Evolutionary conservation across 2,797 vertebrate species (phyloP).

Genomic region (Simalia tracyae): DNA sequence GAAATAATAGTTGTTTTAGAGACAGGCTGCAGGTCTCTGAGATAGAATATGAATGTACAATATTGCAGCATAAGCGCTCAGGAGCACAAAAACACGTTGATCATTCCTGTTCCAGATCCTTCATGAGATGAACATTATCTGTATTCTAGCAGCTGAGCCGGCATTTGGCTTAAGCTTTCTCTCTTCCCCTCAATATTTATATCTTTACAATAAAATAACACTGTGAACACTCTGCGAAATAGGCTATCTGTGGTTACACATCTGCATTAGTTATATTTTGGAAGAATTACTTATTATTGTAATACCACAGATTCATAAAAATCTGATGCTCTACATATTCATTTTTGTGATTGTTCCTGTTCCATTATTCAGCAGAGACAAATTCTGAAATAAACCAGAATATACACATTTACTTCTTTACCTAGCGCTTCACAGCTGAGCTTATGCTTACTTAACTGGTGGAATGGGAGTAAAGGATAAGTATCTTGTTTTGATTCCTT

Average conservation of each 20-base stretch:
- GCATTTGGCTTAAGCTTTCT: not conserved
- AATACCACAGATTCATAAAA: not conserved
- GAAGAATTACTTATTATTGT: not conserved
- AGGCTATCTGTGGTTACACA: not conserved
- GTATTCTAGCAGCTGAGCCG: not conserved
- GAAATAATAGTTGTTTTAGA: not conserved
- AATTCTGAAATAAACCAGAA: conserved; percentile 3
- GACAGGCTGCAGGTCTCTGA: not conserved
- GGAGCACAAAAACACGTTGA: not conserved
- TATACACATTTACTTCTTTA: not conserved
- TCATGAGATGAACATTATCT: not conserved
- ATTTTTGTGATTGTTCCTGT: not conserved
- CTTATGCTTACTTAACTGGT: not conserved
- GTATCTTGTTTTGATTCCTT: not conserved
- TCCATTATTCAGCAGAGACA: conserved; percentile 1
- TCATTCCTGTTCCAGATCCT: not conserved
- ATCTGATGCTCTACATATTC: conserved; percentile 3
- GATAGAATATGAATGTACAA: not conserved
- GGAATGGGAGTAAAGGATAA: not conserved
- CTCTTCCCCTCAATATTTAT: not conserved
- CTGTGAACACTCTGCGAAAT: not conserved
- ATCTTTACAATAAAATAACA: not conserved
- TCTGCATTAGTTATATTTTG: conserved; percentile 1
- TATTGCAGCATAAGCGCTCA: not conserved
- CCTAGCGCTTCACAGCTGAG: not conserved